Conservation (phyloP, 2,888 invertebrate species). For the Halictus ligatus region DNA sequence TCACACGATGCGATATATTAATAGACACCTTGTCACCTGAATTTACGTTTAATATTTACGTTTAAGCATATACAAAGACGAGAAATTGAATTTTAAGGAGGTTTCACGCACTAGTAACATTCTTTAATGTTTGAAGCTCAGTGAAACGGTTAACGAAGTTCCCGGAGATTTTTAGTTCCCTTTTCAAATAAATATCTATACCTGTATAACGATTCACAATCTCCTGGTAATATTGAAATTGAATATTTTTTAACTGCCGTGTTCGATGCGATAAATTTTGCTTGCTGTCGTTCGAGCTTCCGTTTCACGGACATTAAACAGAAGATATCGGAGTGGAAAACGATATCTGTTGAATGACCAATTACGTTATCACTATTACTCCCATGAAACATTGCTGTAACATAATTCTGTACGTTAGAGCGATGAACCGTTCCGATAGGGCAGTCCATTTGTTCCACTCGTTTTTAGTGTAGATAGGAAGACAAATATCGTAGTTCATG, state of each 20-base stretch:
- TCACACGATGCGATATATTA: no score
- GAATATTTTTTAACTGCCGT: neutral
- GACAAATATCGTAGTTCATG: neutral
- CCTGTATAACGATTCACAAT: neutral
- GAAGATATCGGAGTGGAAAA: constrained; percentile 4
- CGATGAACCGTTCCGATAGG: neutral
- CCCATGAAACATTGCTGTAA: constrained; percentile 18
- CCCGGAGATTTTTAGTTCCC: neutral
- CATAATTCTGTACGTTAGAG: neutral
- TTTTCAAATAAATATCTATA: neutral
- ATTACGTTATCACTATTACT: constrained; percentile 34
- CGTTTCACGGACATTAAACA: neutral
- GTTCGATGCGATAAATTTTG: neutral
- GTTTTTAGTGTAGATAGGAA: neutral
- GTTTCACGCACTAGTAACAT: no score
- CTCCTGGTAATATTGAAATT: neutral
- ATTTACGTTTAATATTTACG: no score
- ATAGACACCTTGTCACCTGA: no score
- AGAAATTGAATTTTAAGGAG: no score
- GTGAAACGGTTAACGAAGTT: neutral
- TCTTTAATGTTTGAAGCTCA: neutral
- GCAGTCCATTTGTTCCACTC: neutral
- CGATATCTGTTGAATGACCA: constrained; percentile 25
- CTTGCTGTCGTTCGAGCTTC: neutral
- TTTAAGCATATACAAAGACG: no score